phyloP scores from a whole-genome alignment of 1,140 invertebrate genomes.

The Temnothorax nylanderi region DNA sequence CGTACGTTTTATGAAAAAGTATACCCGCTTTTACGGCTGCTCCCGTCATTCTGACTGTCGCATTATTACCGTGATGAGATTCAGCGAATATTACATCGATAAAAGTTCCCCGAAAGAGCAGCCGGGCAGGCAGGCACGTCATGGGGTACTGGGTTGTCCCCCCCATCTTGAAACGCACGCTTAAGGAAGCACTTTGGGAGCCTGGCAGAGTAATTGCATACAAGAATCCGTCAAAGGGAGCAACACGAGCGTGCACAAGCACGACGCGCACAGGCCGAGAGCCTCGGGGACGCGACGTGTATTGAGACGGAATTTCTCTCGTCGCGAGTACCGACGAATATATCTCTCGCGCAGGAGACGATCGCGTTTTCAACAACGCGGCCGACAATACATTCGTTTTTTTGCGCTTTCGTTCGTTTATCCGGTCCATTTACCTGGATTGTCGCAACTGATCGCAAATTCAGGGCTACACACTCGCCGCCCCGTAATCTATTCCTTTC shows the following conservation, averaged over 20 bases:
- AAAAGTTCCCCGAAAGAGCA: slow-evolving; percentile 67
- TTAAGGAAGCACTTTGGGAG: slow-evolving; percentile 73
- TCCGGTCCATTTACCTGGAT: slow-evolving; percentile 11
- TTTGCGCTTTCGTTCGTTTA: not conserved
- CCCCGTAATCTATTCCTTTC: slow-evolving; percentile 1
- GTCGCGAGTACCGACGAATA: not conserved
- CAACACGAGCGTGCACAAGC: slow-evolving; percentile 61
- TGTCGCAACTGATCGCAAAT: slow-evolving; percentile 28
- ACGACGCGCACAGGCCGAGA: slow-evolving; percentile 10
- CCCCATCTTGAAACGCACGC: slow-evolving; percentile 62
- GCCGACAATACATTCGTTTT: slow-evolving; percentile 14
- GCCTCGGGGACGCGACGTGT: slow-evolving; percentile 26
- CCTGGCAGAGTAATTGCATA: slow-evolving; percentile 72
- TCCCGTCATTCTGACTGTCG: slow-evolving; percentile 22
- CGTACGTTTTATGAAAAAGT: not conserved
- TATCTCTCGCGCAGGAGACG: not conserved
- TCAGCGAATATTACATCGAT: slow-evolving; percentile 64
- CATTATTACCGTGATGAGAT: slow-evolving; percentile 44
- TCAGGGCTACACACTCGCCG: not conserved
- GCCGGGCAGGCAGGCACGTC: not conserved
- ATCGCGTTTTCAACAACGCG: slow-evolving; percentile 14
- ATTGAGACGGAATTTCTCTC: slow-evolving; percentile 51
- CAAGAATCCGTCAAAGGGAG: slow-evolving; percentile 67
- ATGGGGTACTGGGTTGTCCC: slow-evolving; percentile 16
- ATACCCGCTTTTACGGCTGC: not conserved